Evolutionary conservation across 2,797 vertebrate genomes (phyloP).

Genomic region (Ispidina picta): DNA sequence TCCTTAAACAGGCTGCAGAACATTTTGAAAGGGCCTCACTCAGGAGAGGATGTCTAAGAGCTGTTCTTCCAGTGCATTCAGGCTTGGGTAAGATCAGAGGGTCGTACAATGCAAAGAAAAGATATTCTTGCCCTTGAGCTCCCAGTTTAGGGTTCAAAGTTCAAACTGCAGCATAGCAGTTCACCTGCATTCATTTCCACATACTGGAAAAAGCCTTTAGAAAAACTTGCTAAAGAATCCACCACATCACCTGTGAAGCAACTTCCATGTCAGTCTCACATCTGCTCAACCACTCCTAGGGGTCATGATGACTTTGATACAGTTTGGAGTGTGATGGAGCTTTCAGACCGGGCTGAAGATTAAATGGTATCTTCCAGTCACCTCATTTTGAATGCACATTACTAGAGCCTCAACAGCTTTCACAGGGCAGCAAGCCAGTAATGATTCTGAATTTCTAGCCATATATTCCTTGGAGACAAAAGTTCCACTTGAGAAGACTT

Average conservation of each 20-base stretch:
- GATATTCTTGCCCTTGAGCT: background rate
- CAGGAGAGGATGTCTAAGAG: background rate
- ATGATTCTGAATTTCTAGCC: background rate
- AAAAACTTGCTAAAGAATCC: background rate
- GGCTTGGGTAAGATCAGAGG: background rate
- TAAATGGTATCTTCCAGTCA: background rate
- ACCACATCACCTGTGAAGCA: background rate
- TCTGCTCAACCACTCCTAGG: background rate
- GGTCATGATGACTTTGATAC: background rate
- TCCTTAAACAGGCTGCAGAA: background rate
- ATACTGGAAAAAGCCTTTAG: background rate
- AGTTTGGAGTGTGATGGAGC: background rate
- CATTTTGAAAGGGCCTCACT: background rate
- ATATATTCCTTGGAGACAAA: background rate
- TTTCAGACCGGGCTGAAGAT: background rate
- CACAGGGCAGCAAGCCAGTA: background rate
- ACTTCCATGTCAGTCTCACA: background rate
- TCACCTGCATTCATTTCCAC: background rate
- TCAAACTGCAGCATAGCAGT: background rate
- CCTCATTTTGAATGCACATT: background rate
- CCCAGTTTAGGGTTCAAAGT: background rate
- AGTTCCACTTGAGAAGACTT: background rate
- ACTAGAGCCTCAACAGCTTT: background rate
- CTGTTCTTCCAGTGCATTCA: background rate
- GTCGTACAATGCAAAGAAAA: background rate